Base-by-base conservation (phyloP, 2,113 vertebrate genomes). In the Apodemus speciosus region DNA sequence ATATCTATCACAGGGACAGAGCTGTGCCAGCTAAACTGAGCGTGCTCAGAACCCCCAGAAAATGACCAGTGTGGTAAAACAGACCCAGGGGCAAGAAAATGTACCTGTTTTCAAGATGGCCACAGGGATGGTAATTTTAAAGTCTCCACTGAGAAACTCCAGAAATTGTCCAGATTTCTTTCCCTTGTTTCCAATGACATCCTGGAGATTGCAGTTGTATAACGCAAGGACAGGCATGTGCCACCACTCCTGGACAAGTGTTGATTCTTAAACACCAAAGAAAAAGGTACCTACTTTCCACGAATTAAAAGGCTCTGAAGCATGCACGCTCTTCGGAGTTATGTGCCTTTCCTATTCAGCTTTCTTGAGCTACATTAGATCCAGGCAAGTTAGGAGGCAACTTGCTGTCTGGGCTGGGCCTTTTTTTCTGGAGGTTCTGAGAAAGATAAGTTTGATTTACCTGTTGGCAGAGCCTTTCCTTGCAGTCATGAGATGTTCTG, bases 1-100 rank as follows among this genome's bases (percentile, higher is more conserved):
- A 94, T 95, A 97, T 68, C 93, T 88, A 83, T n/a, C 77, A 81
- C 79, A 53, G 79, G 64, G 72, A 20, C 84, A 95, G 64, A 93
- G 69, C 32, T 86, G 77, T 95, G 83, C 85, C 90, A 93, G 84
- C 75, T 92, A 85, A 94, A 21, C 11, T 32, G 77, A 95, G 73
- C 9, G 64, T 92, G 40, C 43, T 60, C 69, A 94, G 83, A 93
- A 94, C 96, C 51, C 38, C 51, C 60, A 95, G 85, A 66, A 92
- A 96, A 92, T 75, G 85, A 95, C n/a, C 62, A 88, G 93, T 62
- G 69, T 73, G 86, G 40, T 88, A 95, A 94, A 92, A 95, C 77
- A 86, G 93, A 93, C 21, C 40, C 58, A 76, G 69, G 25, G 30
- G 46, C 58, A 87, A 51, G 75, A 40, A 93, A 92, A 89, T 62